A percentile compares a stretch with the other conserved stretches of the same genome.
Evolutionary conservation across 1,140 invertebrate species (phyloP).

Genomic region (Drosophila tsacasi): DNA sequence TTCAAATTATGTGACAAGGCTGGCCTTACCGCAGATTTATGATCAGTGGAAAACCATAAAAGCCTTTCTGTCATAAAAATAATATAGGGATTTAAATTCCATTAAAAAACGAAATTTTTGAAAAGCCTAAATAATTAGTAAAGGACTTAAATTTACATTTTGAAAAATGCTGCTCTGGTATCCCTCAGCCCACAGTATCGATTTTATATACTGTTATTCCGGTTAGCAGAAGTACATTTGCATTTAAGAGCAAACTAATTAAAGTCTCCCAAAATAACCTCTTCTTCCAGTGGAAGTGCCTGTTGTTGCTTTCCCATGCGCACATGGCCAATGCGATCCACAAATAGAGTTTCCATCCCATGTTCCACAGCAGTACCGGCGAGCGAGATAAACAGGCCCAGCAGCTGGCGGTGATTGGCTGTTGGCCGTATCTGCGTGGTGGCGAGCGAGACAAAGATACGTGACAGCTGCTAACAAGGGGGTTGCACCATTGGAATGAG

Average conservation of each 20-base stretch:
- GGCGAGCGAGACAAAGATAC: conserved; percentile 34
- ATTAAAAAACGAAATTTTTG: no score
- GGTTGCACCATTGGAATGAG: conserved; percentile 17
- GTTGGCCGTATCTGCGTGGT: not conserved
- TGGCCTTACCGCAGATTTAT: no score
- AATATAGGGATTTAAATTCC: no score
- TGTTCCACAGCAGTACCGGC: conserved; percentile 57
- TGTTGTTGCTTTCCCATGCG: not conserved
- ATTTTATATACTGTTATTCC: not conserved
- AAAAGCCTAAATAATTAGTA: not conserved
- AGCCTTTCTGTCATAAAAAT: no score
- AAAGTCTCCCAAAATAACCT: conserved; percentile 51
- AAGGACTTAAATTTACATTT: not conserved
- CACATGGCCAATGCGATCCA: conserved; percentile 60
- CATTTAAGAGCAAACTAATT: conserved; percentile 52
- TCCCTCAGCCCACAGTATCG: not conserved
- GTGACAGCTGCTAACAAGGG: conserved; percentile 40
- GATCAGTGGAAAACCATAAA: no score
- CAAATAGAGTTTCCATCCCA: conserved; percentile 55
- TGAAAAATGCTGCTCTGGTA: not conserved
- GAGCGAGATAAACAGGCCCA: conserved; percentile 50
- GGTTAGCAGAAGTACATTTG: conserved; percentile 19
- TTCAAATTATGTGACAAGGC: no score
- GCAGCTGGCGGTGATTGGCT: conserved; percentile 62
- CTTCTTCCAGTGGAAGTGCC: conserved; percentile 15